Evolutionary conservation across 2,113 vertebrate species (phyloP).

Genomic region (Promerops cafer): DNA sequence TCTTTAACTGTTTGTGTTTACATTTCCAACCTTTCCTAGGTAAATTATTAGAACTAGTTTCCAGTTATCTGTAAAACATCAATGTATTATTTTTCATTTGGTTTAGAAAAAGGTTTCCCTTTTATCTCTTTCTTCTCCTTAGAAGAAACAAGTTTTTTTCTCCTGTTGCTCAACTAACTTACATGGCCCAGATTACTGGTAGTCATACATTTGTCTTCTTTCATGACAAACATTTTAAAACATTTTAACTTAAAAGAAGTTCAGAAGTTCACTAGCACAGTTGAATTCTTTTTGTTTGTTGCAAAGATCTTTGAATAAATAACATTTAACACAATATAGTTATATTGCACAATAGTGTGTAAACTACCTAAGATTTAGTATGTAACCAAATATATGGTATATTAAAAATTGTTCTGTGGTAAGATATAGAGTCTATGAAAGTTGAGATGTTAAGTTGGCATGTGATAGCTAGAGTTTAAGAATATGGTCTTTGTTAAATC

Average conservation of each 20-base stretch:
- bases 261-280: background rate
- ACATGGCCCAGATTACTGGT: background rate
- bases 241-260: background rate
- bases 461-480: background rate
- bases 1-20: background rate
- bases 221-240: background rate
- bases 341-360: background rate
- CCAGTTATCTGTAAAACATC: background rate
- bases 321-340: background rate
- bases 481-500: background rate
- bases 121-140: background rate
- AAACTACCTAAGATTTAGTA: background rate
- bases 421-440: background rate
- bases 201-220: background rate
- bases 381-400: background rate
- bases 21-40: background rate
- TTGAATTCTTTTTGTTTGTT: background rate
- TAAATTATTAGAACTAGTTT: background rate
- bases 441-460: background rate
- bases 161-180: background rate
- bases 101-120: background rate
- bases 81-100: background rate
- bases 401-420: background rate
- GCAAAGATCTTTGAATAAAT: background rate
- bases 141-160: background rate